A percentile compares a stretch with the other conserved stretches of the same genome.
These are phyloP conservation scores for Amblyraja radiata DNA, from an alignment of 2,797 vertebrate species.

Conservation along the genomic window DNA sequence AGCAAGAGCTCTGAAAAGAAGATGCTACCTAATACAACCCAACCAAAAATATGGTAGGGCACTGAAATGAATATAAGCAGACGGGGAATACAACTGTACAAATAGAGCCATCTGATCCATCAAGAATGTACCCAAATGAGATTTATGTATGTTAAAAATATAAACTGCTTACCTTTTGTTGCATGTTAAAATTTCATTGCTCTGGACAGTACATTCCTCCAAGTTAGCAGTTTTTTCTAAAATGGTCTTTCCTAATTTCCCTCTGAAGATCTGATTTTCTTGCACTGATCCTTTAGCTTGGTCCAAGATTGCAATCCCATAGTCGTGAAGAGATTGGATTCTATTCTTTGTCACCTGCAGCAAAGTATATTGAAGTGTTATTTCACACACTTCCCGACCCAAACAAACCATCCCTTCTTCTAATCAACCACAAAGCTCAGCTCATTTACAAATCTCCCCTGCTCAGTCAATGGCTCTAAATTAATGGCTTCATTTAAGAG, in stretches of 20 bases:
- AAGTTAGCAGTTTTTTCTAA: slow-evolving; percentile 64
- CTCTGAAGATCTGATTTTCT: slow-evolving; percentile 82
- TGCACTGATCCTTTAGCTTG: slow-evolving; percentile 71
- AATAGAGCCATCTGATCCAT: not conserved
- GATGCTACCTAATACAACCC: not conserved
- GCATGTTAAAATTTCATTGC: slow-evolving; percentile 71
- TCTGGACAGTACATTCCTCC: slow-evolving; percentile 66
- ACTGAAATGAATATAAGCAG: not conserved
- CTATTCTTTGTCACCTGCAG: slow-evolving; percentile 76
- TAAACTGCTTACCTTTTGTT: slow-evolving; percentile 59
- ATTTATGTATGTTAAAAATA: not conserved
- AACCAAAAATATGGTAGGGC: not conserved
- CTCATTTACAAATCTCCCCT: not conserved
- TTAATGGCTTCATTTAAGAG: not conserved
- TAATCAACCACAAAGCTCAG: not conserved
- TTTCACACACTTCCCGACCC: too few species aligned
- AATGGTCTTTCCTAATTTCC: slow-evolving; percentile 67
- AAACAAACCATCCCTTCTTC: not conserved
- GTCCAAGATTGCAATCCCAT: slow-evolving; percentile 70
- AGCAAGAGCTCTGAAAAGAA: not conserved
- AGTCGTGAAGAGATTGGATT: slow-evolving; percentile 71
- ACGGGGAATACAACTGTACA: not conserved
- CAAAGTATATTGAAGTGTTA: slow-evolving; percentile 16
- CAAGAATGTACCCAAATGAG: not conserved
- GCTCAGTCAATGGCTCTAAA: not conserved